Percentiles rank a stretch among this genome's conserved stretches.
These are phyloP conservation scores for Hyperoodon ampullatus DNA, from an alignment of 2,113 vertebrate genomes.

Conservation along the genomic window DNA sequence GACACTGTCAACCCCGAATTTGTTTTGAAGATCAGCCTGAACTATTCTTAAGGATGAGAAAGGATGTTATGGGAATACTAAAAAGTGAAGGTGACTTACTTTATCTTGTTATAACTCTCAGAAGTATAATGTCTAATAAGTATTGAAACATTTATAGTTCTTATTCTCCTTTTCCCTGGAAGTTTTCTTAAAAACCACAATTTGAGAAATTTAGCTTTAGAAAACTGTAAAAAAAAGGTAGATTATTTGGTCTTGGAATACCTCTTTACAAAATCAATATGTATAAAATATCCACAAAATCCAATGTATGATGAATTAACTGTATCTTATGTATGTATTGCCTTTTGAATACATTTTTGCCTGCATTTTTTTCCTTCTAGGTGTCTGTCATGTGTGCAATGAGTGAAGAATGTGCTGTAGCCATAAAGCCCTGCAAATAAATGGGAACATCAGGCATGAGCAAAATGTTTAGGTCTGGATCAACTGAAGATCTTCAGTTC, in stretches of 20 bases:
- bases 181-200: not conserved
- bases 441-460: constrained; percentile 85
- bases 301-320: not conserved
- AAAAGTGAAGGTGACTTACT: not conserved
- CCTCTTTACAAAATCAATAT: not conserved
- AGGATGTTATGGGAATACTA: not conserved
- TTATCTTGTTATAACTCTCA: not conserved
- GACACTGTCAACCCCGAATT: not conserved
- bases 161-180: constrained; percentile 11
- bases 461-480: constrained; percentile 91
- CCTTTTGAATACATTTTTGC: constrained; percentile 42
- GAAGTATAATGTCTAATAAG: not conserved
- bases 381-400: constrained; percentile 98
- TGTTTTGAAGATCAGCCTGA: constrained; percentile 3
- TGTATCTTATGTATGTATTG: not conserved
- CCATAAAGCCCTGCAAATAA: constrained; percentile 97
- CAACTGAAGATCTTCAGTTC: constrained; percentile 94
- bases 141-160: not conserved
- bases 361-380: constrained; percentile 83
- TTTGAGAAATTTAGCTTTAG: not conserved
- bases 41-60: not conserved
- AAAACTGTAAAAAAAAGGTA: not conserved
- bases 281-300: not conserved
- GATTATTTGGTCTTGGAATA: not conserved
- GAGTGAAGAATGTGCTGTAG: constrained; percentile 98